Percentiles rank a stretch among this genome's conserved stretches.
Conservation (phyloP, 1,140 invertebrate genomes). For the Polyergus mexicanus region DNA sequence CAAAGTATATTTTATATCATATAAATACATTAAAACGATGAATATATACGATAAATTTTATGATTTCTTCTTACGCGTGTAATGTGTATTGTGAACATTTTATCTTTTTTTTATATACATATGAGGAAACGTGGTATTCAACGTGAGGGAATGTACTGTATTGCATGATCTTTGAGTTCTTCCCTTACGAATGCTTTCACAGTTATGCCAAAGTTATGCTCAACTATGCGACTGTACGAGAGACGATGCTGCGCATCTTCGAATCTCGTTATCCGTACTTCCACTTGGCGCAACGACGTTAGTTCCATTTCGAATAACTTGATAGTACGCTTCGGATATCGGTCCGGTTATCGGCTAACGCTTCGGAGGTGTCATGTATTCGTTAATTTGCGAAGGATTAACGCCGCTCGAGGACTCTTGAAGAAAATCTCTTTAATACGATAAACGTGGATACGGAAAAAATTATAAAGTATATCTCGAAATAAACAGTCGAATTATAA, state of each 20-base stretch:
- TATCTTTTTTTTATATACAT: not conserved
- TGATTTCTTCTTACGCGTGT: not conserved
- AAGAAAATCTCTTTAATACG: too few relatives aligned
- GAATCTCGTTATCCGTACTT: constrained; percentile 67
- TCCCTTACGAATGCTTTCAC: constrained; percentile 12
- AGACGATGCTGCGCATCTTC: constrained; percentile 41
- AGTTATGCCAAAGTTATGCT: constrained; percentile 37
- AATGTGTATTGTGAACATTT: not conserved
- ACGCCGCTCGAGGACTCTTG: not conserved
- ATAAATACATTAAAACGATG: not conserved
- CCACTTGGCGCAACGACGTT: constrained; percentile 51
- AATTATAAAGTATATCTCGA: not conserved
- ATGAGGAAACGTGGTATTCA: not conserved
- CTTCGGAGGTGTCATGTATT: constrained; percentile 8
- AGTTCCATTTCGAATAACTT: constrained; percentile 70
- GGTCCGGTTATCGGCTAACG: constrained; percentile 55
- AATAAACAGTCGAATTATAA: not conserved
- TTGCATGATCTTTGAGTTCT: constrained; percentile 18
- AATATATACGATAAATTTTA: not conserved
- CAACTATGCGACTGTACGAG: constrained; percentile 29
- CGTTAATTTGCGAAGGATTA: constrained; percentile 28
- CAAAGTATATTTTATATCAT: not conserved
- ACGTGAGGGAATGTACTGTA: not conserved
- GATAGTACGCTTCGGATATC: constrained; percentile 55
- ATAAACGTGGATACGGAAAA: too few relatives aligned